Evolutionary conservation across 2,888 invertebrate genomes (phyloP).

Genomic region (Harpagoxenus sublaevis): DNA sequence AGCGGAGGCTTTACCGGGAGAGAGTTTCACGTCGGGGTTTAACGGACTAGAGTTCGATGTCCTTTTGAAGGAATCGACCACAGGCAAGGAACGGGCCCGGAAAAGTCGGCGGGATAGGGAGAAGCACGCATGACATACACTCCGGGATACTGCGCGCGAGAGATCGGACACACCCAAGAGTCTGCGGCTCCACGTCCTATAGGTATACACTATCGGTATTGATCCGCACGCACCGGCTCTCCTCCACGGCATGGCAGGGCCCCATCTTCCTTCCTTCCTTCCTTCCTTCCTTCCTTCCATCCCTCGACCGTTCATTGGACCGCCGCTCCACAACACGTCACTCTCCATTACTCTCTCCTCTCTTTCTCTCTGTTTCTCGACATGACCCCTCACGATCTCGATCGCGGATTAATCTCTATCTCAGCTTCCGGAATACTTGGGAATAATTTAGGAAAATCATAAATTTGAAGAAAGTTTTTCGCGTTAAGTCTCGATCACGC

Average conservation of each 20-base stretch:
- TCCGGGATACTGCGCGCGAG: constrained; percentile 74
- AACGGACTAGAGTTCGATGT: constrained; percentile 41
- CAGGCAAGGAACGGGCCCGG: not conserved
- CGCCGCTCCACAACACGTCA: constrained; percentile 14
- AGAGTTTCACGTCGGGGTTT: constrained; percentile 8
- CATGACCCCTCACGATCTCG: constrained; percentile 17
- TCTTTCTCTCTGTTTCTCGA: not conserved
- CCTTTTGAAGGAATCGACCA: constrained; percentile 33
- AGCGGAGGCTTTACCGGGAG: not conserved
- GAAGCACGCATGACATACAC: not conserved
- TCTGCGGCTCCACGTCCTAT: constrained; percentile 75
- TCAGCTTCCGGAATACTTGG: constrained; percentile 10
- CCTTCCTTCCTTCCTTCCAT: constrained; percentile 44
- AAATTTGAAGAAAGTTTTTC: no score
- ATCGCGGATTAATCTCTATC: constrained; percentile 20
- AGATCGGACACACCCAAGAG: constrained; percentile 83
- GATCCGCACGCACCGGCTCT: constrained; percentile 80
- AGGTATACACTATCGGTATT: constrained; percentile 81
- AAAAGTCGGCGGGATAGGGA: constrained; percentile 1
- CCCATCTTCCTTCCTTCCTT: constrained; percentile 43
- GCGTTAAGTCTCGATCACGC: not conserved
- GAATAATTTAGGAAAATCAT: not conserved
- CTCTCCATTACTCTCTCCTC: constrained; percentile 24
- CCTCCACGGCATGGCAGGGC: constrained; percentile 54
- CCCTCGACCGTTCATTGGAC: constrained; percentile 73